A percentile compares a stretch with the other conserved stretches of the same genome.
Conservation (phyloP, 1,140 invertebrate species). For the Lordiphosa collinella region DNA sequence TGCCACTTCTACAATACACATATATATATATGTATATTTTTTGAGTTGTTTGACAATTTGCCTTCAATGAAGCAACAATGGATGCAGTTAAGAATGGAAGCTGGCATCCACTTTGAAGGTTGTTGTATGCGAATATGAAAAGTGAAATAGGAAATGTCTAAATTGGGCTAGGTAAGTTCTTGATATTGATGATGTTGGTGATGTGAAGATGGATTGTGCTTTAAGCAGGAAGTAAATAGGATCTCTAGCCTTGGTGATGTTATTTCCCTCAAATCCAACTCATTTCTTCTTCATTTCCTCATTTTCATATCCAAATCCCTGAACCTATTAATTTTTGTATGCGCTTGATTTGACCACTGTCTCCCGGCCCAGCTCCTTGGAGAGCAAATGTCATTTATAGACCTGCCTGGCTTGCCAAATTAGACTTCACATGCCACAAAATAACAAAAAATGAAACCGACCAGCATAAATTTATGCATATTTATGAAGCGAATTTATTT, state of each 20-base stretch:
- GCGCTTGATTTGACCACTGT: slow-evolving; percentile 45
- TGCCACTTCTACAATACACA: neutral
- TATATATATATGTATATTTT: neutral
- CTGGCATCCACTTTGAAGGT: slow-evolving; percentile 21
- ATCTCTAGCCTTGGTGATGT: no score
- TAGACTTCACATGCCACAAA: slow-evolving; percentile 17
- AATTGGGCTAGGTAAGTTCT: neutral
- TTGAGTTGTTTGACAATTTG: slow-evolving; percentile 44
- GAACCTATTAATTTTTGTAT: slow-evolving; percentile 60
- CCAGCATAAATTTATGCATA: slow-evolving; percentile 68
- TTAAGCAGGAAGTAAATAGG: no score
- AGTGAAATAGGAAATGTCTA: slow-evolving; percentile 1
- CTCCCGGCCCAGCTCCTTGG: slow-evolving; percentile 22
- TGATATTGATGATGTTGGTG: no score
- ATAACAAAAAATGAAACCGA: slow-evolving; percentile 1
- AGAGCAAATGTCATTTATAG: slow-evolving; percentile 49
- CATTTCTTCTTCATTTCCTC: no score
- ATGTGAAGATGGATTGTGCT: no score
- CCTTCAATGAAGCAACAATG: slow-evolving; percentile 40
- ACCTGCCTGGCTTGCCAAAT: slow-evolving; percentile 20
- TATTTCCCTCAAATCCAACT: no score
- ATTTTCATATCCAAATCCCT: slow-evolving; percentile 31
- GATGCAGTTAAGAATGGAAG: slow-evolving; percentile 26
- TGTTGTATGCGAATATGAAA: slow-evolving; percentile 1
- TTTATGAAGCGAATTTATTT: slow-evolving; percentile 65